Evolutionary conservation across 2,888 invertebrate genomes (phyloP).

Genomic region (Vannuccia rotundouncinata): DNA sequence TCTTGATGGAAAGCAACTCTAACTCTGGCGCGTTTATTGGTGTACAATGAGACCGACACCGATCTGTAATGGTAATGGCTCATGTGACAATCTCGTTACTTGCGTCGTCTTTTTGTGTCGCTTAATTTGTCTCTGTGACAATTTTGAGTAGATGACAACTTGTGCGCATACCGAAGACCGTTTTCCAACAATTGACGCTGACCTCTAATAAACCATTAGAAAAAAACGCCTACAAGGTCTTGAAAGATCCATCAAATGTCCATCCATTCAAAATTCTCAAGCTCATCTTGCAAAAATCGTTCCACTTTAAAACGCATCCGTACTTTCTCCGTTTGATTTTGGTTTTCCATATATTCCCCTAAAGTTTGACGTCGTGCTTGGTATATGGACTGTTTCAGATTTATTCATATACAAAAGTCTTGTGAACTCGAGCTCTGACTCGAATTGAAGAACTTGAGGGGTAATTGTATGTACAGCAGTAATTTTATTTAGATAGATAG

Average conservation of each 20-base stretch:
- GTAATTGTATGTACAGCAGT: too few relatives aligned
- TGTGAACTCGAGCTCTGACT: constrained; percentile 19
- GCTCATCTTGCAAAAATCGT: background rate
- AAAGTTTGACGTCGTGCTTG: constrained; percentile 4
- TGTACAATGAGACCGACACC: background rate
- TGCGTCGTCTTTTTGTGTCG: constrained; percentile 4
- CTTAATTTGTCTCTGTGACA: background rate
- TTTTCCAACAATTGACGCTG: constrained; percentile 14
- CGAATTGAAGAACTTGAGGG: too few relatives aligned
- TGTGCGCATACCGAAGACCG: constrained; percentile 10
- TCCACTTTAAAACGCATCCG: background rate
- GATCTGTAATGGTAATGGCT: background rate
- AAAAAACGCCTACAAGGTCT: background rate
- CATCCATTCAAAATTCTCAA: constrained; percentile 4
- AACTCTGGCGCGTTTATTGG: background rate
- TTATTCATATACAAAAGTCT: background rate
- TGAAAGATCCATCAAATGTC: constrained; percentile 10
- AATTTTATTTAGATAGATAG: too few relatives aligned
- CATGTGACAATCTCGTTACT: background rate
- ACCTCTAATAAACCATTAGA: constrained; percentile 5
- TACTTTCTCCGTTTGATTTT: background rate
- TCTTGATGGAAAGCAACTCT: too few relatives aligned
- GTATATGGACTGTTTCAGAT: constrained; percentile 20
- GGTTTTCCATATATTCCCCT: background rate
- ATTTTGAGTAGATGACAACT: constrained; percentile 11